Base-by-base conservation (phyloP, 1,140 invertebrate species). In the Tetramorium alpestre region DNA sequence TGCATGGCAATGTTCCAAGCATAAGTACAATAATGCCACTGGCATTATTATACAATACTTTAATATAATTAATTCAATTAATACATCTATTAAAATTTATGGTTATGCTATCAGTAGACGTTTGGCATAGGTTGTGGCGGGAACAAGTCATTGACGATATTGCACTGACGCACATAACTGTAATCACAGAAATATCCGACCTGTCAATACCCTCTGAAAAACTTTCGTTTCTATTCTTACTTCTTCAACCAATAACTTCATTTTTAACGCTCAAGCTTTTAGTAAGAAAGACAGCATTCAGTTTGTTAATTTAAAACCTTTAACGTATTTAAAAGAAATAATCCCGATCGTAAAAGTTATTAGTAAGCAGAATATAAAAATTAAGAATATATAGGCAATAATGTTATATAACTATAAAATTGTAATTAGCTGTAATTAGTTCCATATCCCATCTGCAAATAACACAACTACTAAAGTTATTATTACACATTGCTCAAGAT, bases 141-240 rank as follows among this genome's bases (percentile, higher is more conserved):
- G 96, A 98, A 98, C 95, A 98, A 97, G 95, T 98, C 98, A 97
- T 98, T 98, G 96, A 98, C 97, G 96, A 98, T 97, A 96, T 97
- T 96, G 96, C 98, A 98, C 96, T 98, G 98, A 96, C 97, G 97
- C 96, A 97, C 96, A 96, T 98, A 98, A 96, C 98, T 98, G 97
- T 93, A 97, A 97, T 95, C 94, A 95, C 91, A 96, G 93, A 96
- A 95, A 95, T 91, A 95, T 94, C 90, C 90, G 78, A 87, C 87
- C 88, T 70, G 81, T 92, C 28, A 88, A 54, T 69, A 88, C 13
- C 41, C 38, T 76, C 49, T 78, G 44, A 41, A 87, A 87, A 70
- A 62, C n/a, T 75, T 51, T 49, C 28, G 38, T 62, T 22, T 41
- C 33, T 13, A n/a, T 41, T n/a, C 72, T 51, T 72, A 73, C 51